A percentile compares a stretch with the other conserved stretches of the same genome.
These are phyloP conservation scores for Trachythela sp. DNA, from an alignment of 64 coral and sea anemone genomes.

Conservation along the genomic window DNA sequence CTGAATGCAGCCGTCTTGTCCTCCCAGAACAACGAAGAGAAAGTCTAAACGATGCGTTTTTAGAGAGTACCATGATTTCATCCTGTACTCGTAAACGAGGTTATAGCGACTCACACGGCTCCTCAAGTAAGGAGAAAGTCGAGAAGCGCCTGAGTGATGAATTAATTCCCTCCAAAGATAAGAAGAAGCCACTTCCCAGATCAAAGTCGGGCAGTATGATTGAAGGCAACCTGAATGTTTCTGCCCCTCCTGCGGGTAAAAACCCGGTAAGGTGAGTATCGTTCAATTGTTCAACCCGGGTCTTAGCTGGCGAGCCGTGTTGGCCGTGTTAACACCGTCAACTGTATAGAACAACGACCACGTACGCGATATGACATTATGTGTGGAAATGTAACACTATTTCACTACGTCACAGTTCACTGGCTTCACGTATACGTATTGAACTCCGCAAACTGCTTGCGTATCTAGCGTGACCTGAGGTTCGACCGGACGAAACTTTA, in stretches of 20 bases:
- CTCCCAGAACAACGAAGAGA: background rate
- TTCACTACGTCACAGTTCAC: too few species aligned
- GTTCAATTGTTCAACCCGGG: background rate
- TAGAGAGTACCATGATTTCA: background rate
- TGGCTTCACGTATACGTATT: too few species aligned
- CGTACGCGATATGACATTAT: too few species aligned
- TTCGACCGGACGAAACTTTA: too few species aligned
- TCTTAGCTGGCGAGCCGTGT: too few species aligned
- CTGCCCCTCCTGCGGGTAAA: background rate
- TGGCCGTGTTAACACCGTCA: too few species aligned
- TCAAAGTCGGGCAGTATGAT: background rate
- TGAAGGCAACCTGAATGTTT: background rate
- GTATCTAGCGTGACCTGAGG: too few species aligned
- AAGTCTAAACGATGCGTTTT: background rate
- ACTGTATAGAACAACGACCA: too few species aligned
- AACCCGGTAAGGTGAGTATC: background rate
- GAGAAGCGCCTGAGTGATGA: background rate
- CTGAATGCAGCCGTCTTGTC: background rate
- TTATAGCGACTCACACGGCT: background rate
- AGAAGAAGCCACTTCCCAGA: background rate
- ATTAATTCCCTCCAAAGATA: background rate
- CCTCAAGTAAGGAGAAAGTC: background rate
- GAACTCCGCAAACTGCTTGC: too few species aligned
- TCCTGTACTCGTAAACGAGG: background rate
- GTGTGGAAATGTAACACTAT: too few species aligned